Conservation (phyloP, 2,888 invertebrate genomes). For the Clostera curtula region DNA sequence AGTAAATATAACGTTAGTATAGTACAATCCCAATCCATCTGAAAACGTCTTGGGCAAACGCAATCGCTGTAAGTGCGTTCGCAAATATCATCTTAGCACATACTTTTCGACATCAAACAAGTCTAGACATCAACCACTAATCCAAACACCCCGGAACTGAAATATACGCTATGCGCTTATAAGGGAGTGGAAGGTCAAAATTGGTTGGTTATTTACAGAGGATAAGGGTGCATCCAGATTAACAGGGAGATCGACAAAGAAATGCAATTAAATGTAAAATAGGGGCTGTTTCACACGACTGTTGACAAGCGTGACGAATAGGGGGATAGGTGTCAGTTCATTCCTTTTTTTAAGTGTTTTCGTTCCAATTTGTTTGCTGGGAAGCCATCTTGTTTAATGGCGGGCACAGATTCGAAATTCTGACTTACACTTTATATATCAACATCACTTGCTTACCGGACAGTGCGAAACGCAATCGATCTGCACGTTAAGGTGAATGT, state of each 20-base stretch:
- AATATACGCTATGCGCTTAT: background rate
- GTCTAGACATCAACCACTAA: constrained; percentile 42
- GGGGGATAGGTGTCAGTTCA: constrained; percentile 46
- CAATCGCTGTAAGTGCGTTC: constrained; percentile 52
- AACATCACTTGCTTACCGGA: too few relatives aligned
- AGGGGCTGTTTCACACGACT: constrained; percentile 67
- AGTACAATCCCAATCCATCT: constrained; percentile 22
- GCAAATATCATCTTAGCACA: constrained; percentile 58
- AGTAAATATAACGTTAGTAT: too few relatives aligned
- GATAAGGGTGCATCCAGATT: constrained; percentile 70
- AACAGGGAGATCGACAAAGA: constrained; percentile 70
- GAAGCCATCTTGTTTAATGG: constrained; percentile 7
- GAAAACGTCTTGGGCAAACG: constrained; percentile 42
- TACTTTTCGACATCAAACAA: constrained; percentile 63
- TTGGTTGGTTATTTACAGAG: constrained; percentile 27
- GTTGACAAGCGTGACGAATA: constrained; percentile 68
- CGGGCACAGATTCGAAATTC: too few relatives aligned
- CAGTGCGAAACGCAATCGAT: too few relatives aligned
- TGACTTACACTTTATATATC: too few relatives aligned
- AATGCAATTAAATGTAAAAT: constrained; percentile 75
- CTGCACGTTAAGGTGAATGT: too few relatives aligned
- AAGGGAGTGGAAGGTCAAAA: constrained; percentile 21
- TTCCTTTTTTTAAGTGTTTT: constrained; percentile 36
- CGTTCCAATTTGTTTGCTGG: constrained; percentile 33
- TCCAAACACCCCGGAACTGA: constrained; percentile 18